Base-by-base conservation (phyloP, 2,888 invertebrate species). In the Acronicta psi region DNA sequence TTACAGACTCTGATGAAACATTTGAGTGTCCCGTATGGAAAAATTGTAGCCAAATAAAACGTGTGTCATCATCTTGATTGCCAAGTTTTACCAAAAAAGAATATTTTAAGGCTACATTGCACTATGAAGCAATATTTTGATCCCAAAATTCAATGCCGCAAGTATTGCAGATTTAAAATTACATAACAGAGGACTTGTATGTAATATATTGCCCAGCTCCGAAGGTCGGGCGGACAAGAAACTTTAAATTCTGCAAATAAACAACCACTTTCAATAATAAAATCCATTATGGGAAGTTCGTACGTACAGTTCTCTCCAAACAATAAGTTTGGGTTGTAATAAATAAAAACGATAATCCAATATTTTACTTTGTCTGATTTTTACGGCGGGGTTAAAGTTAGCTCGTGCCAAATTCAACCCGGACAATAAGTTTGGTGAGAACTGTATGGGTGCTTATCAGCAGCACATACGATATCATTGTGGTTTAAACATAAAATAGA, bases 181-280 rank as follows among this genome's bases (percentile, higher is more conserved):
- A n/a, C 34, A 34, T 34, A 34, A 34, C 1, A 1, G n/a, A 34
- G 34, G 34, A n/a, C 34, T n/a, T 34, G n/a, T 20, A 31, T 34
- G 20, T 43, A 34, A 47, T 63, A 38, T 64, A 43, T 63, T 38
- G 16, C 9, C 11, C 23, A 25, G 25, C 14, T 53, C 10, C 55
- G 51, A 62, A 67, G 59, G 68, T 17, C 52, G 25, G 34, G 45
- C 23, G 29, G 20, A 14, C 37, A 55, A 58, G 41, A 38, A n/a
- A 45, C 47, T 43, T 66, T 46, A 18, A 46, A 36, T 52, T 64
- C 34, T 44, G 25, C 16, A 59, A 69, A 56, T 59, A 59, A 54
- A 57, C 25, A 40, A 34, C 29, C n/a, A 44, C 66, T 66, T 55
- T 65, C 57, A 55, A 50, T 31, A 41, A 37, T 42, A 31, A 44